These are phyloP conservation scores for Campylomormyrus numenius DNA, from an alignment of 2,113 vertebrate genomes.

Conservation along the genomic window DNA sequence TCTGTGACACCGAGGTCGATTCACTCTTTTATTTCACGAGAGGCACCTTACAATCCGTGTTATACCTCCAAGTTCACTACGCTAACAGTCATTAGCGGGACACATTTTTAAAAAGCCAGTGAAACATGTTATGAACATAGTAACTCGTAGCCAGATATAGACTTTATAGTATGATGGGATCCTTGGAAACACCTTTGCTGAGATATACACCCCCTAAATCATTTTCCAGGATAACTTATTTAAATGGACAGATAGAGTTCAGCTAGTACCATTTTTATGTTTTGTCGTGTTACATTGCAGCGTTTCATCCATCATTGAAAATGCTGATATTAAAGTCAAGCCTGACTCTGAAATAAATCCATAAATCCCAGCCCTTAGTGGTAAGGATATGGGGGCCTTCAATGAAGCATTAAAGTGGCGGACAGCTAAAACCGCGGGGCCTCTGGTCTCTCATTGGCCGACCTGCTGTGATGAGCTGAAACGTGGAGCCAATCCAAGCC, in stretches of 20 bases:
- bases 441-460: neutral
- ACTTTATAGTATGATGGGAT: neutral
- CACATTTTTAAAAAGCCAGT: neutral
- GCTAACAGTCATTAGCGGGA: neutral
- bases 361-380: neutral
- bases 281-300: neutral
- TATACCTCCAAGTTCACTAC: neutral
- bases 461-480: neutral
- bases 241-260: neutral
- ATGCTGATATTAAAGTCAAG: neutral
- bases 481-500: neutral
- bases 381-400: neutral
- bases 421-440: neutral
- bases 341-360: neutral
- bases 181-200: neutral
- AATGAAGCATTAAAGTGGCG: neutral
- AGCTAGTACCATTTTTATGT: neutral
- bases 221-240: neutral
- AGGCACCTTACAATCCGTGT: neutral
- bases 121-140: neutral
- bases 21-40: neutral
- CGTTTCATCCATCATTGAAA: neutral
- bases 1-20: neutral
- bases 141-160: neutral
- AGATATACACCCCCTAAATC: neutral